These are phyloP conservation scores for Paedocypris sp. DNA, from an alignment of 2,113 vertebrate species.

Conservation along the genomic window DNA sequence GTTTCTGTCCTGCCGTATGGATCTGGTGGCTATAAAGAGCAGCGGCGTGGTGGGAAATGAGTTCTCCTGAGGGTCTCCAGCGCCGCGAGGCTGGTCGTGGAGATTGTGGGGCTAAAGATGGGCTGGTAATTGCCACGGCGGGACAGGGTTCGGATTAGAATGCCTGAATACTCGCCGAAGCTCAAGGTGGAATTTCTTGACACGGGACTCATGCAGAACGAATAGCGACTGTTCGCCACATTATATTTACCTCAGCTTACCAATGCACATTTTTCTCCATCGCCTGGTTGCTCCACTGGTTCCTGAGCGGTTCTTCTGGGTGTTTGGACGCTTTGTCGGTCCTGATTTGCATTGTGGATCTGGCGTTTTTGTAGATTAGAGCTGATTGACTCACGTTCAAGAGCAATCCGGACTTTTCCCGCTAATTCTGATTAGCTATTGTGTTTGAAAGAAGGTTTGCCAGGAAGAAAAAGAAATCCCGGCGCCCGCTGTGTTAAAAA, in stretches of 20 bases:
- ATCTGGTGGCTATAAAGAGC: slow-evolving; percentile 11
- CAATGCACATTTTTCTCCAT: too few species aligned
- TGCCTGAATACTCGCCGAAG: slow-evolving; percentile 19
- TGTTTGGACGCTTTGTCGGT: neutral
- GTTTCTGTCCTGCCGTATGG: slow-evolving; percentile 9
- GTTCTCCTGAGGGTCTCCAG: slow-evolving; percentile 25
- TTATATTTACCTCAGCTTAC: too few species aligned
- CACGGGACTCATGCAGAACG: neutral
- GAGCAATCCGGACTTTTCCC: neutral
- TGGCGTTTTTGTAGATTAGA: too few species aligned
- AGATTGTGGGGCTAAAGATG: slow-evolving; percentile 1
- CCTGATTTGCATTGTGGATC: too few species aligned
- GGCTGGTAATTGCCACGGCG: slow-evolving; percentile 23
- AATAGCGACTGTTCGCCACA: slow-evolving; percentile 3
- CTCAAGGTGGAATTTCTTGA: neutral
- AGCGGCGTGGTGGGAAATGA: slow-evolving; percentile 29
- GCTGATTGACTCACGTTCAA: neutral
- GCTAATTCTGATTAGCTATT: neutral
- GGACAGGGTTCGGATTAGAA: slow-evolving; percentile 26
- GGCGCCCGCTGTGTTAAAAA: slow-evolving; percentile 15
- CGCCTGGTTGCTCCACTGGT: neutral
- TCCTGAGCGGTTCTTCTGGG: neutral
- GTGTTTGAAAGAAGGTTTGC: neutral
- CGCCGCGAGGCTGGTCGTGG: slow-evolving; percentile 16
- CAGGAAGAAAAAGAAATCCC: neutral